Conservation (phyloP, 2,797 vertebrate genomes). For the Simalia tracyae region DNA sequence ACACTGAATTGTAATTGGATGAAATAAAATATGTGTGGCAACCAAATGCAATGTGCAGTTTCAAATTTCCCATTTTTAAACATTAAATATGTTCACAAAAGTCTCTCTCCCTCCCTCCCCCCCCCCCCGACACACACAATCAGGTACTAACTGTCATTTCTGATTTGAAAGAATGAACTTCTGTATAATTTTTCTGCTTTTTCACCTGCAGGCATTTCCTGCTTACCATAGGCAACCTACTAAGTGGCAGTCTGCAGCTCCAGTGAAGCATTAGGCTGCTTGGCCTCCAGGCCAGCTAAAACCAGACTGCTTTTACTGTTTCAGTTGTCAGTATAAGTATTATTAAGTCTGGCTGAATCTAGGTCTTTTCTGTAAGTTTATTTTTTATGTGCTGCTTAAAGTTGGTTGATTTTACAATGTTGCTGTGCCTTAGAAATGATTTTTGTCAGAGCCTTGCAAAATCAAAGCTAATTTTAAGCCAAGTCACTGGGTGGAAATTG, state of each 20-base stretch:
- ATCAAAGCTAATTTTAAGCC: conserved; percentile 12
- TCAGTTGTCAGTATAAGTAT: neutral
- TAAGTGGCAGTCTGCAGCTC: neutral
- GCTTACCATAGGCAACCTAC: neutral
- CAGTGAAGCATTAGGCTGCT: neutral
- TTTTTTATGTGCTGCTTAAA: conserved; percentile 1
- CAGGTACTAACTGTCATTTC: neutral
- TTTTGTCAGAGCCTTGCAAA: neutral
- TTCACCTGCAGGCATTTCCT: neutral
- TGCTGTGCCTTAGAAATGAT: neutral
- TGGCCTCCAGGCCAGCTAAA: neutral
- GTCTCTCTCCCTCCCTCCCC: neutral
- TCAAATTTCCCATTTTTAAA: neutral
- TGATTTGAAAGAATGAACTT: neutral
- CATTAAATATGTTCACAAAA: neutral
- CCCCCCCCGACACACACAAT: neutral
- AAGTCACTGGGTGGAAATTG: neutral
- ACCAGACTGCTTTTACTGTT: neutral
- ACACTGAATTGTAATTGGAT: neutral
- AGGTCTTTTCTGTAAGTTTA: neutral
- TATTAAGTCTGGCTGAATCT: neutral
- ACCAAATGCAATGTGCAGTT: neutral
- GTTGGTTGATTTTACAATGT: neutral
- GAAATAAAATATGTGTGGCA: neutral
- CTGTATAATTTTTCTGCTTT: neutral